Evolutionary conservation across 2,113 vertebrate species (phyloP).

Genomic region (Oryzias woworae): DNA sequence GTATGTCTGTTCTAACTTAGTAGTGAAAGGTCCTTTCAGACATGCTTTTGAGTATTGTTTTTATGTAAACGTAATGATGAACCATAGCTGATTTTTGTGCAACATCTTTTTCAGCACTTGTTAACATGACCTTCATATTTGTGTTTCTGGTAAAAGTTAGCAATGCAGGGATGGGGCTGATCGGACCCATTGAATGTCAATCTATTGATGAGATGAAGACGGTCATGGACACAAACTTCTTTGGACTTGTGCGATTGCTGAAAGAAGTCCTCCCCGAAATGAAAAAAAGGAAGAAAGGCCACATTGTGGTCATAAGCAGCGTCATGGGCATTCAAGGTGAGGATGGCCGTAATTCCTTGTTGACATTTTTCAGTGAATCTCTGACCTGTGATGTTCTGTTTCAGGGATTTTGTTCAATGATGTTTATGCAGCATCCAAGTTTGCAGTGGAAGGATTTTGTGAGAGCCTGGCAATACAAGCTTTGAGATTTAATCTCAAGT

Average conservation of each 20-base stretch:
- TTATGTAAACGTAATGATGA: too few species aligned
- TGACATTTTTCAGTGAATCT: background rate
- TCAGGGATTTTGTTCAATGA: conserved; percentile 88
- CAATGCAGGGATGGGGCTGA: conserved; percentile 86
- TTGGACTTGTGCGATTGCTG: conserved; percentile 83
- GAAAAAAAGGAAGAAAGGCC: conserved; percentile 84
- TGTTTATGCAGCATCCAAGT: conserved; percentile 88
- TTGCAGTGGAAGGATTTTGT: conserved; percentile 89
- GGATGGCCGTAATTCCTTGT: background rate
- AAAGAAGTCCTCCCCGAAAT: conserved; percentile 86
- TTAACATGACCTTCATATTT: background rate
- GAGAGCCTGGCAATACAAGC: conserved; percentile 87
- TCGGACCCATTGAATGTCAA: conserved; percentile 87
- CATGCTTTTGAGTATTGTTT: background rate
- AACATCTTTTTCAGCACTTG: background rate
- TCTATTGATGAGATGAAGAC: conserved; percentile 84
- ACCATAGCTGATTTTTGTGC: background rate
- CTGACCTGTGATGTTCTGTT: background rate
- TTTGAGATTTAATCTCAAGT: conserved; percentile 86
- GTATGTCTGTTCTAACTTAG: conserved; percentile 59
- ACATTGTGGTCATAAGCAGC: conserved; percentile 87
- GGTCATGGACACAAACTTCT: conserved; percentile 90
- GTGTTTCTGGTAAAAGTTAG: conserved; percentile 75
- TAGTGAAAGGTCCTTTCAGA: background rate
- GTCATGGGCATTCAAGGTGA: conserved; percentile 89